Percentiles rank a stretch among this genome's conserved stretches.
These are phyloP conservation scores for Caenorhabditis parvicauda DNA, from an alignment of 2,888 invertebrate genomes.

Conservation along the genomic window DNA sequence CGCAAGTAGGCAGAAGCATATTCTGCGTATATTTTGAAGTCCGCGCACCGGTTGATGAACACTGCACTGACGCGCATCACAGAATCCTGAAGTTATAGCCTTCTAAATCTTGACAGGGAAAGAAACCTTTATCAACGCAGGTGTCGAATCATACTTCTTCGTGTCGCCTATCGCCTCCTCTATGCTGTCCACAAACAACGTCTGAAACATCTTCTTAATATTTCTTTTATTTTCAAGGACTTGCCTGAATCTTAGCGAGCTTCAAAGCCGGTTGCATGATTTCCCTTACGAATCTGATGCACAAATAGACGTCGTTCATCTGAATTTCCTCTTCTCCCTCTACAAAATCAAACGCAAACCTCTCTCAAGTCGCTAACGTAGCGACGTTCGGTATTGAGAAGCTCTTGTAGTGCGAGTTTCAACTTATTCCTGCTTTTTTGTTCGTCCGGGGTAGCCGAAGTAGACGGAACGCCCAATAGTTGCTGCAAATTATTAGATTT, in stretches of 20 bases:
- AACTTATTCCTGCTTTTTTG: conserved; percentile 15
- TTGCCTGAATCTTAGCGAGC: conserved; percentile 27
- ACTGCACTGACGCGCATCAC: conserved; percentile 48
- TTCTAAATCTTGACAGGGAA: not conserved
- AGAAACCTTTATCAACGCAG: conserved; percentile 29
- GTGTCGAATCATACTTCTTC: conserved; percentile 15
- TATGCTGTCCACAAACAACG: conserved; percentile 28
- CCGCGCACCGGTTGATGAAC: conserved; percentile 50
- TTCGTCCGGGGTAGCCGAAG: conserved; percentile 11
- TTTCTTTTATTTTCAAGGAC: not conserved
- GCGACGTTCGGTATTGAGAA: conserved; percentile 40
- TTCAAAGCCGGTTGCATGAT: conserved; percentile 36
- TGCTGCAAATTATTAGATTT: not conserved
- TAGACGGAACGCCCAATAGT: no score
- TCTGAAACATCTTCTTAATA: conserved; percentile 7
- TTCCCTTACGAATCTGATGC: conserved; percentile 29
- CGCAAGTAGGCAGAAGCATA: conserved; percentile 52
- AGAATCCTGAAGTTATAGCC: conserved; percentile 33
- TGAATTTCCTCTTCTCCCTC: conserved; percentile 5
- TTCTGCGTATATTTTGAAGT: conserved; percentile 56
- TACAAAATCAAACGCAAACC: conserved; percentile 9
- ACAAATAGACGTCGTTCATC: conserved; percentile 37
- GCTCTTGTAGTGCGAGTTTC: conserved; percentile 36
- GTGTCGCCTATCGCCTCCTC: conserved; percentile 40
- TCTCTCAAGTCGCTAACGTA: conserved; percentile 41